Conservation (phyloP, 2,888 invertebrate species). For the Drosophila leonis region DNA sequence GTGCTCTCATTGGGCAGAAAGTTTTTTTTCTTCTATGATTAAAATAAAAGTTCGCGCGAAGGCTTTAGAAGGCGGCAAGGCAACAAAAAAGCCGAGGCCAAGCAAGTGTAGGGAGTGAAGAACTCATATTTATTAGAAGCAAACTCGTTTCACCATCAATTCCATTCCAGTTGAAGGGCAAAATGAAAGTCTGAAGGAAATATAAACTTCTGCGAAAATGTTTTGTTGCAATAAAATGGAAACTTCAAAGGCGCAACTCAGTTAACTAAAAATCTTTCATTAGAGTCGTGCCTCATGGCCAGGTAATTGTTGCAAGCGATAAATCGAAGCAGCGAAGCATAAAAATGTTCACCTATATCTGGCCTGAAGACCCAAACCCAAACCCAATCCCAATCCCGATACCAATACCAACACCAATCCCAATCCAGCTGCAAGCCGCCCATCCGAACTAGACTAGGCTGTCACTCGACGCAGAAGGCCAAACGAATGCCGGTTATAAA, state of each 20-base stretch:
- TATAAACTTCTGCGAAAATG: not conserved
- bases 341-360: not conserved
- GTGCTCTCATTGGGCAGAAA: not conserved
- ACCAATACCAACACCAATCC: too few relatives aligned
- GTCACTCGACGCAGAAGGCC: constrained; percentile 22
- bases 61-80: not conserved
- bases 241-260: constrained; percentile 1
- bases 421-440: too few relatives aligned
- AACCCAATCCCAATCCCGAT: not conserved
- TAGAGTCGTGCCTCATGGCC: not conserved
- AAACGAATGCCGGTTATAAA: constrained; percentile 45
- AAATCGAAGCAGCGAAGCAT: not conserved
- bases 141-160: not conserved
- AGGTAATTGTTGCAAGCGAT: not conserved
- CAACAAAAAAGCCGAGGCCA: not conserved
- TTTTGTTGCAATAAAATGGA: not conserved
- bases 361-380: not conserved
- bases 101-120: not conserved
- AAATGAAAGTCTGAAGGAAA: not conserved
- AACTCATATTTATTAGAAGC: not conserved
- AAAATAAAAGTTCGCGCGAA: not conserved
- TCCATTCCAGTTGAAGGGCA: not conserved
- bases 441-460: not conserved
- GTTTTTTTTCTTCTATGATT: not conserved
- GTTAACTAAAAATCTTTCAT: not conserved